Evolutionary conservation across 92 coral and sea anemone species (phyloP), one percentile per base, ranked within the genome.

Genomic region (Nematostella vectensis): DNA sequence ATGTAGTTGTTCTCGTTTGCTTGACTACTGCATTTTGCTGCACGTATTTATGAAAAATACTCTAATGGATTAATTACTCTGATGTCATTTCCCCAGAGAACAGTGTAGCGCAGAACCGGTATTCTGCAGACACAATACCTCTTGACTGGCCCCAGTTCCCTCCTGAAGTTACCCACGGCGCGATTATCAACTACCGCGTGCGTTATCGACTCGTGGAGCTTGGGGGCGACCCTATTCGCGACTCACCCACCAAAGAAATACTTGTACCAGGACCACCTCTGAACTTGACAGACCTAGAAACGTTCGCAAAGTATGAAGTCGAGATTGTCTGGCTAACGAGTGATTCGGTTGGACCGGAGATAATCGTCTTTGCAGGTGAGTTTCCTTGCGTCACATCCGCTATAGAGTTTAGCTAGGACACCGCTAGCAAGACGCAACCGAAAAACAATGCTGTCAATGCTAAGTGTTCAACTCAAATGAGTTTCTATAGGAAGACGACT

Each of bases 151-250:
- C 26, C 13, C 63, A 62, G 9, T 17, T 66, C 19, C 9, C 63
- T 2, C 2, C 50, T 3, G 15, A 38, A 18, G 27, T 27, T 19
- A 63, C 72, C 40, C 31, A 43, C 22, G 72, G 72, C n/a, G 30
- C n/a, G 21, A 63, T 66, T 6, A 58, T 66, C 26, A 63, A 63
- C 15, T 66, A 66, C 25, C 61, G 63, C 21, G 61, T 66, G 16
- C 27, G 53, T 2, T 66, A 55, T 29, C 62, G 45, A 29, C 48
- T 66, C 16, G 47, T 66, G 1, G 18, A 62, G 25, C 63, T 66
- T 10, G 72, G 72, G 3, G 72, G 48, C n/a, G 72, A 66, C 27
- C 72, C 72, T 3, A 23, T 66, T 12, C 55, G 55, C 29, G 63
- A 55, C 40, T 28, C 43, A 4, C 62, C 63, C 11, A 37, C 53